Conservation (phyloP, 2,113 vertebrate genomes). For the Gymnobelideus leadbeateri region DNA sequence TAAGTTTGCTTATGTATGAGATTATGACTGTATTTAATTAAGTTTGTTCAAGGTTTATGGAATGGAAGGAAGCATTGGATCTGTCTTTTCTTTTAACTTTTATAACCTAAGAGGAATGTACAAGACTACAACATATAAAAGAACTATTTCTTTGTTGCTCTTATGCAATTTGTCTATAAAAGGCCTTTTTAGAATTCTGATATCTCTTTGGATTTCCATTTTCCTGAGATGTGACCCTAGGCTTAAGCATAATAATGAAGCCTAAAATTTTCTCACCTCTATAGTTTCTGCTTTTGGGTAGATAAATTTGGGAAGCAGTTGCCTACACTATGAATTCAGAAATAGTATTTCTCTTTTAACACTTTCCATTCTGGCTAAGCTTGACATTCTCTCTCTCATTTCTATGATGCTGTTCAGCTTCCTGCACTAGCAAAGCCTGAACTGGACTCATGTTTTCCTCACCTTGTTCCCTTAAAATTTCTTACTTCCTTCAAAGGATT, state of each 20-base stretch:
- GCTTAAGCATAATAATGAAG: background rate
- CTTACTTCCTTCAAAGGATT: background rate
- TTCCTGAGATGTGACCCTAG: background rate
- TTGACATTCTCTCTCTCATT: background rate
- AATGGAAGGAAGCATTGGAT: background rate
- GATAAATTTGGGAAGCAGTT: background rate
- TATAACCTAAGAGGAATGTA: background rate
- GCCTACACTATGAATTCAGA: background rate
- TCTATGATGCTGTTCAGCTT: background rate
- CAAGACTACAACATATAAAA: background rate
- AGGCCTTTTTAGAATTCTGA: background rate
- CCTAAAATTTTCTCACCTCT: background rate
- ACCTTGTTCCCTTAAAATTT: background rate
- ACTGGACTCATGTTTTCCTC: background rate
- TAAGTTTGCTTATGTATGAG: background rate
- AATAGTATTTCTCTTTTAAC: background rate
- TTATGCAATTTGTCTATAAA: background rate
- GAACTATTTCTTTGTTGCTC: background rate
- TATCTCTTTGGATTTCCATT: background rate
- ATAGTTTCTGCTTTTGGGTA: background rate
- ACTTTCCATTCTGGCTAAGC: background rate
- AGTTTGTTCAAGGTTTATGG: background rate
- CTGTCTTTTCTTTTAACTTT: background rate
- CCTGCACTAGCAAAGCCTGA: background rate
- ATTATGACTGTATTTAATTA: background rate